phyloP scores from a whole-genome alignment of 2,797 vertebrate species.

The Leptatherina wallacei region DNA sequence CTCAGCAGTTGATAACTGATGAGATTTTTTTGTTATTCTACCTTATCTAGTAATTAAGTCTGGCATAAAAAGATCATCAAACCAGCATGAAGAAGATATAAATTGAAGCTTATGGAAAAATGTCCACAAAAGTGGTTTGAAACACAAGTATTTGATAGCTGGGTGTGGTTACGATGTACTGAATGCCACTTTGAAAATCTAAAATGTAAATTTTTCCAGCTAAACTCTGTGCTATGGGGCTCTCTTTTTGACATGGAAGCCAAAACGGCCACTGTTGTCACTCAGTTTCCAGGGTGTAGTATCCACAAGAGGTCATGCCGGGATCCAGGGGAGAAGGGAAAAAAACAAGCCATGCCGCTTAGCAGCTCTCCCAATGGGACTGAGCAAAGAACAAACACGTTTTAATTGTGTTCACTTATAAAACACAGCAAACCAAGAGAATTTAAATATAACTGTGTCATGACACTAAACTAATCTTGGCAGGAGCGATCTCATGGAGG shows the following conservation, averaged over 20 bases:
- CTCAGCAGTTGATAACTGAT: background rate
- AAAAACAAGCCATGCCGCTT: conserved; percentile 76
- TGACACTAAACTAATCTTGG: conserved; percentile 9
- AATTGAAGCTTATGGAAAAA: background rate
- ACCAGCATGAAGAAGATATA: background rate
- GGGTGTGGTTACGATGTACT: background rate
- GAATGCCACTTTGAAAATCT: background rate
- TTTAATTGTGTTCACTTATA: conserved; percentile 79
- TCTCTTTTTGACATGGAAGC: conserved; percentile 20
- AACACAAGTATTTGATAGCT: background rate
- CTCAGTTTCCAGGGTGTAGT: conserved; percentile 77
- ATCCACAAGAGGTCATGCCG: conserved; percentile 61
- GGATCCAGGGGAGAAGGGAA: conserved; percentile 67
- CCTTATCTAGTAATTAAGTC: background rate
- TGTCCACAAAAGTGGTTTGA: background rate
- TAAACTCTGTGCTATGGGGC: conserved; percentile 12
- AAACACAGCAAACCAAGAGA: conserved; percentile 36
- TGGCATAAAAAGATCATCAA: background rate
- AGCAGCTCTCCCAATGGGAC: conserved; percentile 56
- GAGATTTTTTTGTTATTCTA: background rate
- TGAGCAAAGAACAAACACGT: conserved; percentile 83
- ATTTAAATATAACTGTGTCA: conserved; percentile 18
- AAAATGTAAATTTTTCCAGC: conserved; percentile 14
- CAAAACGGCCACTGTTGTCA: conserved; percentile 67
- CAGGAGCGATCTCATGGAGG: conserved; percentile 13